Conservation (phyloP, 2,888 invertebrate genomes). For the Spodoptera littoralis region DNA sequence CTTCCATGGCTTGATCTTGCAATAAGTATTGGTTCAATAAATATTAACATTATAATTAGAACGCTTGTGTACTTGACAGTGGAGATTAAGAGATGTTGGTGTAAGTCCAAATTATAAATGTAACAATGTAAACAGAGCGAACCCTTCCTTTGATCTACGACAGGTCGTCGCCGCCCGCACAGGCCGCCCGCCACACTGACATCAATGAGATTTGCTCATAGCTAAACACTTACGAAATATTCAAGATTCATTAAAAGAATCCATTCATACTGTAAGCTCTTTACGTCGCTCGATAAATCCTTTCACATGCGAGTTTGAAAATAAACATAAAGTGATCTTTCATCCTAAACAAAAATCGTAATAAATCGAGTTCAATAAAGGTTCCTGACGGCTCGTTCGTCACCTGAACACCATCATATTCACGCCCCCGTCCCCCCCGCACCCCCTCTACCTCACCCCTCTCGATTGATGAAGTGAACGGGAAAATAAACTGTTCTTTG, state of each 20-base stretch:
- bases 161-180: too few relatives aligned
- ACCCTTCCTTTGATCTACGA: constrained; percentile 18
- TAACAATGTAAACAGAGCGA: constrained; percentile 6
- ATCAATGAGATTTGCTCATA: too few relatives aligned
- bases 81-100: constrained; percentile 21
- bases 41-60: neutral
- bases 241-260: neutral
- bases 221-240: neutral
- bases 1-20: too few relatives aligned
- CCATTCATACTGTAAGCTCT: too few relatives aligned
- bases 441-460: neutral
- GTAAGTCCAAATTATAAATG: constrained; percentile 22
- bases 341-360: constrained; percentile 24
- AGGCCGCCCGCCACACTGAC: neutral
- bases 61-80: constrained; percentile 1
- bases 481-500: constrained; percentile 42
- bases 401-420: constrained; percentile 49
- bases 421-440: neutral
- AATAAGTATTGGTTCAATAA: too few relatives aligned
- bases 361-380: constrained; percentile 35
- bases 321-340: constrained; percentile 12
- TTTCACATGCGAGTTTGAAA: neutral
- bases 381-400: constrained; percentile 34
- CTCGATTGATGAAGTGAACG: constrained; percentile 42
- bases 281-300: neutral